A percentile compares a stretch with the other conserved stretches of the same genome.
phyloP scores from a whole-genome alignment of 2,113 vertebrate species.

The Arenaria interpres region DNA sequence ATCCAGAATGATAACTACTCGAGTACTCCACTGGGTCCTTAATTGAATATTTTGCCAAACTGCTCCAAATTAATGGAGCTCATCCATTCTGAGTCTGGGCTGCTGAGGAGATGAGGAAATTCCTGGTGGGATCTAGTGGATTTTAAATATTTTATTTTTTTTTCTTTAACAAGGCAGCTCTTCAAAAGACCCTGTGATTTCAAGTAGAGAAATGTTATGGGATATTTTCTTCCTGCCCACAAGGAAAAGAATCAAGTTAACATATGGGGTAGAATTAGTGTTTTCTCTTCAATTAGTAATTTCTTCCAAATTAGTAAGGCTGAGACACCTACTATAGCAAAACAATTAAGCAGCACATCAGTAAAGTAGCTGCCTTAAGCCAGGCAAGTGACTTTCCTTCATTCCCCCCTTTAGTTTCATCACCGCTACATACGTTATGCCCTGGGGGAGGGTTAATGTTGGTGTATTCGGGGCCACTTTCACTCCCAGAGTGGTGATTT shows the following conservation, averaged over 20 bases:
- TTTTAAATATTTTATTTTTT: neutral
- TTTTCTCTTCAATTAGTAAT: neutral
- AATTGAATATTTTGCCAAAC: neutral
- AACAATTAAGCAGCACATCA: neutral
- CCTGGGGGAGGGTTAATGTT: neutral
- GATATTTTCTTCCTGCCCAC: neutral
- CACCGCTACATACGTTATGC: neutral
- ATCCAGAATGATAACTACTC: neutral
- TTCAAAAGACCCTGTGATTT: neutral
- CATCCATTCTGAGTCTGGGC: neutral
- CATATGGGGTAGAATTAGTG: neutral
- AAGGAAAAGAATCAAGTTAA: neutral
- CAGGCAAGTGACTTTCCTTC: neutral
- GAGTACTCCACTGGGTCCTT: neutral
- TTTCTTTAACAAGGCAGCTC: neutral
- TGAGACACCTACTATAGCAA: neutral
- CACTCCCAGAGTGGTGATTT: neutral
- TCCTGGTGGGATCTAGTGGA: neutral
- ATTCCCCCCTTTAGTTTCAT: neutral
- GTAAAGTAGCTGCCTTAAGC: neutral
- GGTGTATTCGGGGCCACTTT: neutral
- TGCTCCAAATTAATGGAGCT: neutral
- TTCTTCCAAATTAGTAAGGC: neutral
- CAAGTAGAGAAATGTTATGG: neutral
- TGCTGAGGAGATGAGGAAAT: neutral